Evolutionary conservation across 2,797 vertebrate species (phyloP), one percentile per base, ranked within the genome.

Genomic region (Xenentodon cancila): DNA sequence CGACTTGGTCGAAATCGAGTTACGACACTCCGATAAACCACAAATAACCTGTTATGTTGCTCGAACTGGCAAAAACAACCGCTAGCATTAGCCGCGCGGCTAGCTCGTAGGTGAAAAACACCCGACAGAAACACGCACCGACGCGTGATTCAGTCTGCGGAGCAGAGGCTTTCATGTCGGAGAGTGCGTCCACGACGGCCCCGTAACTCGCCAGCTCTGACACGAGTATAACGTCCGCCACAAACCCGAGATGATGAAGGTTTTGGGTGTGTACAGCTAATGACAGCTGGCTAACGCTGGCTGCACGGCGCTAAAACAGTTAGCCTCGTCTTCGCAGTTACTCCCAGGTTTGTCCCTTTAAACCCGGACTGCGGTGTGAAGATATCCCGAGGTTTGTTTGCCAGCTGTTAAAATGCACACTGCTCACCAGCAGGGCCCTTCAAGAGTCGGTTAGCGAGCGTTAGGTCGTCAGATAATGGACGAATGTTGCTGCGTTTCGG

Each of bases 211-310:
- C 4, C 1, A 13, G 0, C 46, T 27, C 3, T 49, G 56, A 40
- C 60, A 20, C 34, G 47, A 47, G 7, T 19, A 12, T 32, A 19
- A 34, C 56, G 46, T 75, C 30, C 30, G 4, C 44, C 17, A 59
- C 51, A 58, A 59, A 65, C 37, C 9, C 19, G 67, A 17, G 53
- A 79, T 82, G 79, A 82, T 87, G 84, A 77, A 77, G 79, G 37
- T 51, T 86, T 88, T 75, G 89, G 90, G 90, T 91, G 90, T 92
- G 90, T 90, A 87, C 90, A 71, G 88, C 88, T 88, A 85, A 1
- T 85, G 85, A 82, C 82, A 86, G 81, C 80, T 84, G 81, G 81
- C 81, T 77, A 71, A 19, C 63, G 54, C 55, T 80, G 81, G 74
- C 80, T 64, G 45, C 68, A 58, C 73, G 59, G 53, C 77, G 67